A percentile compares a stretch with the other conserved stretches of the same genome.
Evolutionary conservation across 2,113 vertebrate species (phyloP).

Genomic region (Oreochromis niloticus): DNA sequence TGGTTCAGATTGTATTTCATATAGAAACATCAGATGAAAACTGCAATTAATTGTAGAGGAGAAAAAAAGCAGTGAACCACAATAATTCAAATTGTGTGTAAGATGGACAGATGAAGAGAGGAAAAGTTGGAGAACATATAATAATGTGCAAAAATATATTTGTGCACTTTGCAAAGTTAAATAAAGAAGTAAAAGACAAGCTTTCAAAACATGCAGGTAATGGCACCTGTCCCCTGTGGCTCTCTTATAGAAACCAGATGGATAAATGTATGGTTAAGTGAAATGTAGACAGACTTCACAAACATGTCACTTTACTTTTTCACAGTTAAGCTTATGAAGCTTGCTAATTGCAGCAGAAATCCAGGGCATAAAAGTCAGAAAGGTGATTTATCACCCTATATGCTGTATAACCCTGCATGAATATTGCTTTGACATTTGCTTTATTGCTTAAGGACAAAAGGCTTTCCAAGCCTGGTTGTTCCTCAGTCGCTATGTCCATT

Average conservation of each 20-base stretch:
- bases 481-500: not conserved
- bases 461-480: not conserved
- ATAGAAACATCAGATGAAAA: not conserved
- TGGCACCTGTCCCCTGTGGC: not conserved
- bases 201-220: not conserved
- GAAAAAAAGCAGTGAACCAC: not conserved
- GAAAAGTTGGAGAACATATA: not conserved
- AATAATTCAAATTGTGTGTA: not conserved
- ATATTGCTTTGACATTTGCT: slow-evolving; percentile 4
- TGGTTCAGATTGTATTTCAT: not conserved
- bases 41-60: not conserved
- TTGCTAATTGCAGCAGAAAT: not conserved
- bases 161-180: not conserved
- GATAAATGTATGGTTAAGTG: not conserved
- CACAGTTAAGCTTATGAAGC: not conserved
- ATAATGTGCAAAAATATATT: not conserved
- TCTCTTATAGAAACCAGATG: not conserved
- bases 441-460: not conserved
- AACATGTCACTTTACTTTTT: not conserved
- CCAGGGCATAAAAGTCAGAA: not conserved
- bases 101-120: not conserved
- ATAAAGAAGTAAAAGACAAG: not conserved
- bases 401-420: not conserved
- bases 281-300: not conserved
- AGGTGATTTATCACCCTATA: not conserved